These are phyloP conservation scores for Notarius lentiginosus DNA, from an alignment of 2,113 vertebrate genomes.

Conservation along the genomic window DNA sequence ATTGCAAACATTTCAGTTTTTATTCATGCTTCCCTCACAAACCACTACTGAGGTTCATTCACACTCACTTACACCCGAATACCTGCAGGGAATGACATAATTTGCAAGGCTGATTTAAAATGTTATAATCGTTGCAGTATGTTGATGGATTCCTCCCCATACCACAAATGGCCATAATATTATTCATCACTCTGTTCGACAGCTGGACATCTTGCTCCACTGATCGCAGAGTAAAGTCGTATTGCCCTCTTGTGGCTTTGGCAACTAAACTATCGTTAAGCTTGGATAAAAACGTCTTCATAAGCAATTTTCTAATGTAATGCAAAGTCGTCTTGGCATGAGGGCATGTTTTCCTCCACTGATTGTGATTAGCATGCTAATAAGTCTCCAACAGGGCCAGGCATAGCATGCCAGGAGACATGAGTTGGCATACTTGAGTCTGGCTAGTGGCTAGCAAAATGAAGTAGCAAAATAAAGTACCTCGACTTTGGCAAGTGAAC, in stretches of 20 bases:
- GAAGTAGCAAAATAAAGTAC: neutral
- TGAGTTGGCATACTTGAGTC: slow-evolving; percentile 1
- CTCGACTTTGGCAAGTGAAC: neutral
- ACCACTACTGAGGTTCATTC: neutral
- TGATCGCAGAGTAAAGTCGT: slow-evolving; percentile 55
- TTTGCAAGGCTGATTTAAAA: slow-evolving; percentile 37
- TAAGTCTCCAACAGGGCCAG: neutral
- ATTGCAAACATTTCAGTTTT: neutral
- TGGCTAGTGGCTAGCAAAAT: neutral
- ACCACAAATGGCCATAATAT: slow-evolving; percentile 59
- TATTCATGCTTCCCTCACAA: neutral
- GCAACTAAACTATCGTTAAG: neutral
- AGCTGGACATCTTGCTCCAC: slow-evolving; percentile 62
- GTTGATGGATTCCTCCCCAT: slow-evolving; percentile 58
- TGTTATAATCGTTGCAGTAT: slow-evolving; percentile 44
- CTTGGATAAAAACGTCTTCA: slow-evolving; percentile 2
- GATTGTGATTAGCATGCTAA: slow-evolving; percentile 23
- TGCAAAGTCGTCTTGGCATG: slow-evolving; percentile 28
- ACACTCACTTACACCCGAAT: neutral
- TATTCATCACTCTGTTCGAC: slow-evolving; percentile 62
- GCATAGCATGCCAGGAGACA: neutral
- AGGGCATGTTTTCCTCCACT: slow-evolving; percentile 14
- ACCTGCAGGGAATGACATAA: neutral
- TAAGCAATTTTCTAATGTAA: slow-evolving; percentile 8
- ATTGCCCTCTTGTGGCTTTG: slow-evolving; percentile 69